Conservation (phyloP, 2,113 vertebrate species). For the Takifugu flavidus region DNA sequence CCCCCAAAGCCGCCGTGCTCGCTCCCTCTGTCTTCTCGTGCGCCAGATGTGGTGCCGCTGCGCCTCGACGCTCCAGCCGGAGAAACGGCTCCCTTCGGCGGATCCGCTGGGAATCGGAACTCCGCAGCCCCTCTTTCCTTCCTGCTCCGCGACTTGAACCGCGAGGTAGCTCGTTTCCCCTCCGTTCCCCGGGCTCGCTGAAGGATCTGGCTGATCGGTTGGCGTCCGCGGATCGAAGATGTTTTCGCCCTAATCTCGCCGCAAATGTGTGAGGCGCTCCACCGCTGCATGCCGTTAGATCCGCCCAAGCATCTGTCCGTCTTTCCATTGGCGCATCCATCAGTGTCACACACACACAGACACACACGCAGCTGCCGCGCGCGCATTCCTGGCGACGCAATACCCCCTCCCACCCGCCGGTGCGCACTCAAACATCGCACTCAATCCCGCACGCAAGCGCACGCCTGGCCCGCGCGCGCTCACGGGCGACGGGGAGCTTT, state of each 20-base stretch:
- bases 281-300: slow-evolving; percentile 81
- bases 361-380: slow-evolving; percentile 55
- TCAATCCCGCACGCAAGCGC: slow-evolving; percentile 15
- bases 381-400: slow-evolving; percentile 70
- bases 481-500: slow-evolving; percentile 36
- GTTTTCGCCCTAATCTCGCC: slow-evolving; percentile 71
- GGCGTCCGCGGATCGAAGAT: slow-evolving; percentile 65
- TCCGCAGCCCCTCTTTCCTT: slow-evolving; percentile 26
- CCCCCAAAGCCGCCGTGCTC: slow-evolving; percentile 57
- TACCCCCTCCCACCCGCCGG: slow-evolving; percentile 56
- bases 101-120: slow-evolving; percentile 61
- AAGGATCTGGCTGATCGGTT: slow-evolving; percentile 24
- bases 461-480: slow-evolving; percentile 25
- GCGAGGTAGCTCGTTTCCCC: slow-evolving; percentile 31
- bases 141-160: slow-evolving; percentile 27
- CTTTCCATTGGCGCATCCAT: slow-evolving; percentile 93
- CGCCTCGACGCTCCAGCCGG: slow-evolving; percentile 56
- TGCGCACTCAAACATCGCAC: slow-evolving; percentile 45
- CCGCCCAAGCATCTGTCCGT: slow-evolving; percentile 98
- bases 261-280: slow-evolving; percentile 69
- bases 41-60: slow-evolving; percentile 74
- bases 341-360: slow-evolving; percentile 82
- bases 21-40: slow-evolving; percentile 61
- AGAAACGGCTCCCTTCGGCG: slow-evolving; percentile 49
- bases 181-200: slow-evolving; percentile 39